Percentiles rank a stretch among this genome's conserved stretches.
Conservation (phyloP, 2,888 invertebrate genomes). For the Hylaea fasciaria region DNA sequence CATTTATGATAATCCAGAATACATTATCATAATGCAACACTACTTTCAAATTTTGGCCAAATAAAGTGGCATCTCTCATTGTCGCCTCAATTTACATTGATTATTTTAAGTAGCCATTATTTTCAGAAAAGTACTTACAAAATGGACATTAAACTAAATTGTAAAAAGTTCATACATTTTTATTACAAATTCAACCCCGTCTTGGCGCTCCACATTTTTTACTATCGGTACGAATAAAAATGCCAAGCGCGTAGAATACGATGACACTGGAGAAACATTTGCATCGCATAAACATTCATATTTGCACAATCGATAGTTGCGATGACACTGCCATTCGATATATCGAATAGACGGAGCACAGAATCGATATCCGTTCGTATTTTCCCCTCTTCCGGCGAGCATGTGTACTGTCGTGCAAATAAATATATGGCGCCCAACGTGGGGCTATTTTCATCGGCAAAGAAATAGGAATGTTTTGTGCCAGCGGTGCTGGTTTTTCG, state of each 20-base stretch:
- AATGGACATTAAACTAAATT: no score
- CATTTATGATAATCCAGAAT: no score
- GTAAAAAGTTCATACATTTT: neutral
- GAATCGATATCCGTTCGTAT: constrained; percentile 40
- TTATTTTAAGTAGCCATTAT: no score
- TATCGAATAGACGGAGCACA: constrained; percentile 31
- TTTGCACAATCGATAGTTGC: constrained; percentile 23
- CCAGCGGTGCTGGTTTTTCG: constrained; percentile 19
- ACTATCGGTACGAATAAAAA: constrained; percentile 8
- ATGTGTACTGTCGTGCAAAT: constrained; percentile 26
- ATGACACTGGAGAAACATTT: constrained; percentile 13
- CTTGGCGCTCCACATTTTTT: neutral
- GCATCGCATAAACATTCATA: constrained; percentile 20
- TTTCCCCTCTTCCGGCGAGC: constrained; percentile 29
- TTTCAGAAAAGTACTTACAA: no score
- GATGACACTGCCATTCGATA: constrained; percentile 24
- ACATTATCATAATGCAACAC: no score
- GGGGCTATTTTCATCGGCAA: constrained; percentile 25
- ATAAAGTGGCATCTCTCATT: no score
- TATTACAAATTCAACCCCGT: neutral
- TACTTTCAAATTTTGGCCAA: no score
- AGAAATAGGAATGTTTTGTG: constrained; percentile 28
- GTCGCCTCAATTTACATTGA: no score
- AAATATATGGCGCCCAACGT: constrained; percentile 20
- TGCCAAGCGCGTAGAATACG: constrained; percentile 11